Percentiles rank a stretch among this genome's conserved stretches.
Conservation (phyloP, 2,113 vertebrate genomes). For the Genyomyrus donnyi region DNA sequence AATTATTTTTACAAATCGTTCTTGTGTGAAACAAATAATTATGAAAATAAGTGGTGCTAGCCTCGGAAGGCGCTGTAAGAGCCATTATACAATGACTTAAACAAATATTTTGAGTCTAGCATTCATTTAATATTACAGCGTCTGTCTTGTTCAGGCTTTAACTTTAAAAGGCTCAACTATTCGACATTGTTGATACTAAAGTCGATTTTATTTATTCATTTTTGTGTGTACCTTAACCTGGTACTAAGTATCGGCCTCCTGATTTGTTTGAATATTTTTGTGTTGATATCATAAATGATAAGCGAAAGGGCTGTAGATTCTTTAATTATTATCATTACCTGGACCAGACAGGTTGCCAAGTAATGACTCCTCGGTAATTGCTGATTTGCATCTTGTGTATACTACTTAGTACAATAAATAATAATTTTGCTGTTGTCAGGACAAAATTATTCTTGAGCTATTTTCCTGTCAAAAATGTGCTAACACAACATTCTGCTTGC, state of each 20-base stretch:
- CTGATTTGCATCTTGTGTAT: neutral
- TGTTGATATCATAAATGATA: neutral
- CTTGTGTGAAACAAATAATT: conserved; percentile 16
- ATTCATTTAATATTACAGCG: neutral
- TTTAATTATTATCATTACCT: neutral
- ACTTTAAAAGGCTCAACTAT: neutral
- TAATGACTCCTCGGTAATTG: neutral
- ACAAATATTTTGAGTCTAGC: neutral
- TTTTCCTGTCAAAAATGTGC: neutral
- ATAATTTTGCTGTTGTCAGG: neutral
- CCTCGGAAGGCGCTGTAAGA: neutral
- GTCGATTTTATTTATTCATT: neutral
- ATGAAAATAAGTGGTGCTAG: neutral
- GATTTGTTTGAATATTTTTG: neutral
- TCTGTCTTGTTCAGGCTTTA: neutral
- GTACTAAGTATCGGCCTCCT: neutral
- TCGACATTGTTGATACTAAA: neutral
- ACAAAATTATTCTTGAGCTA: neutral
- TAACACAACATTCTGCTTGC: neutral
- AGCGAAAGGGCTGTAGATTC: neutral
- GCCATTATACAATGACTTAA: neutral
- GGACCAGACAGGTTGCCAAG: neutral
- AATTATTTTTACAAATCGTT: conserved; percentile 16
- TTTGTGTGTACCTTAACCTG: neutral
- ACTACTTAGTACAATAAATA: neutral